phyloP scores from a whole-genome alignment of 2,888 invertebrate species.

The Acanthosepion pharaonis region DNA sequence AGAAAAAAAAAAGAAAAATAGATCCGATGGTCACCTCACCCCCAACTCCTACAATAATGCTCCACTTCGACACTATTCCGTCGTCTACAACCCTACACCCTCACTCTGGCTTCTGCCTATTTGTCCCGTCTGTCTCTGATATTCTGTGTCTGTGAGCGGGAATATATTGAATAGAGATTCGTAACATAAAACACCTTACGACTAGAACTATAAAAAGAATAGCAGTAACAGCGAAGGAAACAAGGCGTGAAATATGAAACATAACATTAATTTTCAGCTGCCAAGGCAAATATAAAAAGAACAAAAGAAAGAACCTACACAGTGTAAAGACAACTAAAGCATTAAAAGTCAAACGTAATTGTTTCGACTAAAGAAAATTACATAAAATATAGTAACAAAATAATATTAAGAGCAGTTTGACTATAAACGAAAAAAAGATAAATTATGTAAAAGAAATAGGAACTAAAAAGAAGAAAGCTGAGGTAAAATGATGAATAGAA shows the following conservation, averaged over 20 bases:
- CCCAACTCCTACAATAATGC: not conserved
- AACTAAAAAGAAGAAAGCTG: too few species aligned
- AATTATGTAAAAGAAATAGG: not conserved
- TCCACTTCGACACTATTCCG: not conserved
- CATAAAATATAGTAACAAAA: not conserved
- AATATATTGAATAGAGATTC: not conserved
- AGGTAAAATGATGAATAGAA: too few species aligned
- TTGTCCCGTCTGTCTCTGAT: slow-evolving; percentile 8
- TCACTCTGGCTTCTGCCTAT: not conserved
- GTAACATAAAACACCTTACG: not conserved
- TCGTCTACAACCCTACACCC: not conserved
- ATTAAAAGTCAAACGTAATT: not conserved
- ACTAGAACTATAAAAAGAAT: not conserved
- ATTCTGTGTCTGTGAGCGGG: not conserved
- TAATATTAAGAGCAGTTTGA: not conserved
- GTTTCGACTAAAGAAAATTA: not conserved
- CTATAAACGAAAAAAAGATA: not conserved
- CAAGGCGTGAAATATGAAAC: slow-evolving; percentile 20
- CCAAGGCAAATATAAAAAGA: not conserved
- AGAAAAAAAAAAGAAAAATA: not conserved
- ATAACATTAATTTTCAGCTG: not conserved
- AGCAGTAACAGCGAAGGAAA: not conserved
- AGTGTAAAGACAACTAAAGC: not conserved
- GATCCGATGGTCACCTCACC: not conserved
- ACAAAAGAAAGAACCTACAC: not conserved